phyloP scores from a whole-genome alignment of 2,113 vertebrate species.

The Ramphastos sulfuratus region DNA sequence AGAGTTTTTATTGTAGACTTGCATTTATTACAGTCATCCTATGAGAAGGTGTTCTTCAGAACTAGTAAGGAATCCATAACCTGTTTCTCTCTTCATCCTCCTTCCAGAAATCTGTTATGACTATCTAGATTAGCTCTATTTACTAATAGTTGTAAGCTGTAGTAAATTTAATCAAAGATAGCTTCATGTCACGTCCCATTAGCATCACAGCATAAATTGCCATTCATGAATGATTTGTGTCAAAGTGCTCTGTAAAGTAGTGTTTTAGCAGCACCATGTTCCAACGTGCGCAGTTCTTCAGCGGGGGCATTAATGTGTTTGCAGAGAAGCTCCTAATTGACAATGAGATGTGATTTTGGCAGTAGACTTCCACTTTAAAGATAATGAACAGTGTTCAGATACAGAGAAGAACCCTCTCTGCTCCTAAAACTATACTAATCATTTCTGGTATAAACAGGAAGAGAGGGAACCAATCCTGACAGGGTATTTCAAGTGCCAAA shows the following conservation, averaged over 20 bases:
- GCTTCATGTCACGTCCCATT: neutral
- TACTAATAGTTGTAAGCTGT: constrained; percentile 35
- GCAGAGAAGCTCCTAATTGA: constrained; percentile 43
- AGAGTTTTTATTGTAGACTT: constrained; percentile 19
- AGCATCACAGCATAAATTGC: constrained; percentile 15
- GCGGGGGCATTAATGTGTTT: constrained; percentile 64
- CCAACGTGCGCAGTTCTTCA: neutral
- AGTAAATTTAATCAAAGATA: constrained; percentile 43
- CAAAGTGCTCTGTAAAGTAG: constrained; percentile 2
- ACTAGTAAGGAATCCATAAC: neutral
- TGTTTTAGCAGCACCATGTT: constrained; percentile 51
- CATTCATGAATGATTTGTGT: constrained; percentile 57
- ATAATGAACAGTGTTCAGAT: constrained; percentile 23
- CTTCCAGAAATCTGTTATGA: neutral
- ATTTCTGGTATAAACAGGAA: constrained; percentile 45
- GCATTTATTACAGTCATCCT: neutral
- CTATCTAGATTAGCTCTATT: constrained; percentile 43
- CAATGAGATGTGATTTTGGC: constrained; percentile 33
- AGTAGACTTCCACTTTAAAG: constrained; percentile 32
- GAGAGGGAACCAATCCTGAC: constrained; percentile 30
- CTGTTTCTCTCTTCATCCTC: neutral
- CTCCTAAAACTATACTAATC: neutral
- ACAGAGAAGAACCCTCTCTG: neutral
- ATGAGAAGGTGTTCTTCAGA: neutral
- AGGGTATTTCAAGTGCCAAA: constrained; percentile 53